These are phyloP conservation scores for Salvelinus namaycush DNA, from an alignment of 2,113 vertebrate genomes.

Conservation along the genomic window DNA sequence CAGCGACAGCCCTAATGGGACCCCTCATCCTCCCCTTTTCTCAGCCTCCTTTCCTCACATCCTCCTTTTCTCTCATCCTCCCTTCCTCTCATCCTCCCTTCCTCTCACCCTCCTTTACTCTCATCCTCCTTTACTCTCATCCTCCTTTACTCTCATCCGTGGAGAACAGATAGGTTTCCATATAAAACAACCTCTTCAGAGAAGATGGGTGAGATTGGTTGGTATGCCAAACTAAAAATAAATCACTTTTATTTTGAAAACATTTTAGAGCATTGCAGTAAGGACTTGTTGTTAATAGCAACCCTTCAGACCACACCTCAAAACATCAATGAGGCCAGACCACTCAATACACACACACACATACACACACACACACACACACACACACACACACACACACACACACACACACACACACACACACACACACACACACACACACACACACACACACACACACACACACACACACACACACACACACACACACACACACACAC, in stretches of 20 bases:
- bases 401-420: background rate
- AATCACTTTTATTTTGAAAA: too few species aligned
- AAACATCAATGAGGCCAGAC: background rate
- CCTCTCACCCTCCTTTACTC: background rate
- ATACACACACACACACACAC: background rate
- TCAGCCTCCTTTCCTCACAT: background rate
- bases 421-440: background rate
- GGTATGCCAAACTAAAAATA: too few species aligned
- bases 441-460: slow-evolving; percentile 1
- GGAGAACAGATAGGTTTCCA: background rate
- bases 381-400: background rate
- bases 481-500: background rate
- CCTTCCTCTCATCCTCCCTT: background rate
- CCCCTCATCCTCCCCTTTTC: background rate
- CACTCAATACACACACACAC: too few species aligned
- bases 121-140: background rate
- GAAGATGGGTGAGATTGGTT: too few species aligned
- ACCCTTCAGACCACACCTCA: too few species aligned
- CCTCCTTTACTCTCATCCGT: background rate
- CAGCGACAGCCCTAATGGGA: background rate
- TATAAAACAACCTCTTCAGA: background rate
- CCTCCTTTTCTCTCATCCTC: background rate
- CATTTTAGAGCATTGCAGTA: too few species aligned
- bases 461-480: slow-evolving; percentile 8
- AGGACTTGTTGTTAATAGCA: background rate